Conservation (phyloP, 2,888 invertebrate genomes). For the Lottia gigantea region DNA sequence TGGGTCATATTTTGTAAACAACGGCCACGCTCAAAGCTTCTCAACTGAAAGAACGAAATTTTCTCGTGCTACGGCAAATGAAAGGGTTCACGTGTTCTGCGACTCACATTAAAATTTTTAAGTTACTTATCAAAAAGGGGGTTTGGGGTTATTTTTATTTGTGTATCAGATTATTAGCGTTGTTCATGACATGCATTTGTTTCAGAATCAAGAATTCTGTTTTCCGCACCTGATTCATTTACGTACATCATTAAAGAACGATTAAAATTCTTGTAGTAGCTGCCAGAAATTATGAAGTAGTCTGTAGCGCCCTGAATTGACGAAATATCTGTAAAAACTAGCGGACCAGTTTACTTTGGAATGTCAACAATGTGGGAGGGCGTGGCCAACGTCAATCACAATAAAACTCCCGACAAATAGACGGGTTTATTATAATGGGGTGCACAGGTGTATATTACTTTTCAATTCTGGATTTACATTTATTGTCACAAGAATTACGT, state of each 20-base stretch:
- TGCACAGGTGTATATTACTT: conserved; percentile 15
- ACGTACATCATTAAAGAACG: too few relatives aligned
- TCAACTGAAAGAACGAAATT: not conserved
- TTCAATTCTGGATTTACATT: conserved; percentile 3
- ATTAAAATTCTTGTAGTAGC: too few relatives aligned
- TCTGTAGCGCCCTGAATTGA: too few relatives aligned
- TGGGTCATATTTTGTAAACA: conserved; percentile 10
- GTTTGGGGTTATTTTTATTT: too few relatives aligned
- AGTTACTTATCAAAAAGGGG: too few relatives aligned
- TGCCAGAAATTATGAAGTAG: too few relatives aligned
- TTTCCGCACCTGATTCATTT: too few relatives aligned
- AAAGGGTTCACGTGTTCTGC: too few relatives aligned
- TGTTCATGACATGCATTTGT: too few relatives aligned
- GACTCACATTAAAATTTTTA: too few relatives aligned
- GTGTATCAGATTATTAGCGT: too few relatives aligned
- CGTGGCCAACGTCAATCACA: conserved; percentile 47
- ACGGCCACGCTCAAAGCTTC: not conserved
- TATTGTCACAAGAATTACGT: conserved; percentile 13
- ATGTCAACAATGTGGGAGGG: conserved; percentile 50
- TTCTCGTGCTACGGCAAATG: not conserved
- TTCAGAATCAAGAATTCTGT: too few relatives aligned
- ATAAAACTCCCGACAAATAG: conserved; percentile 31
- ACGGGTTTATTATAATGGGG: conserved; percentile 23
- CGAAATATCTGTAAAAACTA: not conserved
- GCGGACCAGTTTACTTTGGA: conserved; percentile 37